These are phyloP conservation scores for Lineus longissimus DNA, from an alignment of 1,140 invertebrate genomes.

Conservation along the genomic window DNA sequence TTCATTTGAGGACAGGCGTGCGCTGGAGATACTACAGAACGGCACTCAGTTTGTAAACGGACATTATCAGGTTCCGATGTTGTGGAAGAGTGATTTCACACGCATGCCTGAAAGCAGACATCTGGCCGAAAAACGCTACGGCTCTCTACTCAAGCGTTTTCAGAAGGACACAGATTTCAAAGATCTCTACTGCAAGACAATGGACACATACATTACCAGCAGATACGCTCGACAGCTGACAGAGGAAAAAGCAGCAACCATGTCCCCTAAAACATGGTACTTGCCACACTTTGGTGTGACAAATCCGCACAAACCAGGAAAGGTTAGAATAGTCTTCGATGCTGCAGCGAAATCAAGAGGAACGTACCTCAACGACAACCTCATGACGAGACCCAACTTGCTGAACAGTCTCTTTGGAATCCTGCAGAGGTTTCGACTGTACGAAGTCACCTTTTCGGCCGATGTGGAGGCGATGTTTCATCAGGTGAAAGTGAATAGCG, in stretches of 20 bases:
- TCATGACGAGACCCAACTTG: slow-evolving; percentile 5
- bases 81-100: neutral
- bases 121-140: neutral
- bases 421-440: too few relatives aligned
- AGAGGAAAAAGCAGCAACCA: neutral
- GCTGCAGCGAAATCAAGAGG: slow-evolving; percentile 7
- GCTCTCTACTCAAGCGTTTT: neutral
- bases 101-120: neutral
- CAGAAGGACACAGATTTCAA: neutral
- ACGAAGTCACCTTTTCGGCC: slow-evolving; percentile 8
- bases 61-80: neutral
- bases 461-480: slow-evolving; percentile 23
- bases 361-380: slow-evolving; percentile 11
- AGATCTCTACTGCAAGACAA: neutral
- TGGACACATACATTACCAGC: neutral
- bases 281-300: slow-evolving; percentile 9
- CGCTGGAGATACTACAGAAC: neutral
- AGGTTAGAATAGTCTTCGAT: neutral
- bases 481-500: too few relatives aligned
- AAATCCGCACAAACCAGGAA: neutral
- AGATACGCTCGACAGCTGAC: slow-evolving; percentile 5
- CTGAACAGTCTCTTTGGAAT: neutral
- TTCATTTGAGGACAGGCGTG: neutral
- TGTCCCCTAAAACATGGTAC: neutral
- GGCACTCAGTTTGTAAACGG: neutral